Base-by-base conservation (phyloP, 1,140 invertebrate species). In the Leptopilina clavipes region DNA sequence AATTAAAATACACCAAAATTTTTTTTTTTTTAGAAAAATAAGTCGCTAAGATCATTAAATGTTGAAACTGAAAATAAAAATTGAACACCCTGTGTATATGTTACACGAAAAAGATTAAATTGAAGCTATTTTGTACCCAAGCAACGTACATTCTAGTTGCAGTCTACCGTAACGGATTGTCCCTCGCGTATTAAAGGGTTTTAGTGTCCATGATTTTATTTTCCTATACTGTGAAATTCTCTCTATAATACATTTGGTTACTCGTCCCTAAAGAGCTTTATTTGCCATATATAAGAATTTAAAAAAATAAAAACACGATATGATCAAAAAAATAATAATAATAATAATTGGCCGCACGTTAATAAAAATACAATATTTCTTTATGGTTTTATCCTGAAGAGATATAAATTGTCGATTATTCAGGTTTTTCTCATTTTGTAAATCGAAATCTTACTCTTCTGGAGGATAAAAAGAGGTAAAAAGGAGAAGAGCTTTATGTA, bases 91-190 rank as follows among this genome's bases (percentile, higher is more conserved):
- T 31, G 14, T 65, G 14, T 65, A 7, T 1, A 37, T 65, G 59
- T 31, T 40, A 71, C 8, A 71, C 10, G n/a, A n/a, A 12, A n/a
- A 3, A 71, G 37, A 71, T 45, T 22, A 45, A 44, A 71, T 65
- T 37, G 2, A 0, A 65, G 12, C 59, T 65, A 65, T 65, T 65
- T 65, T 65, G 22, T 37, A n/a, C 12, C 14, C 59, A 37, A 65
- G 59, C 12, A 65, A 22, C 22, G 8, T 25, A 31, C 59, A 65
- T 65, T 37, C 59, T 65, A 31, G 22, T 65, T 65, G 59, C 12
- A 65, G 22, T 65, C 12, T 65, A 65, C 22, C 59, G 22, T 31
- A 65, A 65, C 59, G 59, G 59, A 65, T 65, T 65, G 59, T 65
- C 59, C 59, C 59, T 65, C 11, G 59, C 59, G 59, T 65, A 65